Conservation (phyloP, 2,797 vertebrate species). For the Pseudotriccus pelzelni region DNA sequence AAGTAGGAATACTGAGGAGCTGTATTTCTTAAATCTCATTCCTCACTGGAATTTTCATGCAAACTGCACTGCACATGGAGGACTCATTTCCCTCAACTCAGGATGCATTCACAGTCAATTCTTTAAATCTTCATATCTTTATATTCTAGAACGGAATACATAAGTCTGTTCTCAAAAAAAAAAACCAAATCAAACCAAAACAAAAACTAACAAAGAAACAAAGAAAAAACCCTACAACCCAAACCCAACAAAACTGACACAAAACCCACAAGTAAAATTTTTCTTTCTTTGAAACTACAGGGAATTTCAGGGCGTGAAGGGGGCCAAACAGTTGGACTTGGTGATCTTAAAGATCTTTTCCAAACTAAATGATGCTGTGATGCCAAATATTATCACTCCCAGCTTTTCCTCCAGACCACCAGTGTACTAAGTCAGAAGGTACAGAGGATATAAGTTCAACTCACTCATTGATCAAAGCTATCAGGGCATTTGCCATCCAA, state of each 20-base stretch:
- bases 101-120: not conserved
- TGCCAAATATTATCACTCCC: not conserved
- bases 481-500: not conserved
- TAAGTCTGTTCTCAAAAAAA: not conserved
- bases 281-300: not conserved
- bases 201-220: not conserved
- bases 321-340: not conserved
- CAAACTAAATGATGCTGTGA: not conserved
- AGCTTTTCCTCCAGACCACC: not conserved
- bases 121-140: not conserved
- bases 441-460: not conserved
- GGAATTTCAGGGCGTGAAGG: not conserved
- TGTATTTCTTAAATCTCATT: not conserved
- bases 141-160: not conserved
- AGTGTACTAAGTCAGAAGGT: not conserved
- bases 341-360: not conserved
- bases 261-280: not conserved
- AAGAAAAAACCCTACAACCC: not conserved
- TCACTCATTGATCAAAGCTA: not conserved
- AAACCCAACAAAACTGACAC: not conserved
- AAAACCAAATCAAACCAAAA: too few species aligned
- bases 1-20: not conserved
- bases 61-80: not conserved
- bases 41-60: not conserved
- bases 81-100: not conserved